These are phyloP conservation scores for Pseudococcus longispinus DNA, from an alignment of 2,888 invertebrate genomes.

Conservation along the genomic window DNA sequence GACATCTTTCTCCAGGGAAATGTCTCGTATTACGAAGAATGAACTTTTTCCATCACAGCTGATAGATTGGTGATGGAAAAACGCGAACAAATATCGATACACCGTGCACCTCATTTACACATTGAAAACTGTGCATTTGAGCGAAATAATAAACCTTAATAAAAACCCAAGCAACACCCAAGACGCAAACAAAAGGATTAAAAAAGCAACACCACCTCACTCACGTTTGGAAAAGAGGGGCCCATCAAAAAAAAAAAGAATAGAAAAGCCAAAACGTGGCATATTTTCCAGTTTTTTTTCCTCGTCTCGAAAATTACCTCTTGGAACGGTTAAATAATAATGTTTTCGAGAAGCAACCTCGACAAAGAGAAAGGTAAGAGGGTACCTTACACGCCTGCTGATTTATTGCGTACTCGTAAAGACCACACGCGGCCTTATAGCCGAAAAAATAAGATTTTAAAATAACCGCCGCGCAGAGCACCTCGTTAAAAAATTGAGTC, in stretches of 20 bases:
- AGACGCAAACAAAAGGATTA: background rate
- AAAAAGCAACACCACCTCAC: background rate
- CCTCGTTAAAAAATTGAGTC: background rate
- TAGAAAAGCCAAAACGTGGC: background rate
- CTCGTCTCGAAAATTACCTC: background rate
- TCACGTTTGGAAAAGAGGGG: no score
- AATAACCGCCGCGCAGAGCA: background rate
- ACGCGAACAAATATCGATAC: background rate
- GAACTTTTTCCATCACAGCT: background rate
- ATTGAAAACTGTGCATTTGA: background rate
- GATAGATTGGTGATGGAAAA: background rate
- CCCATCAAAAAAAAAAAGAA: no score
- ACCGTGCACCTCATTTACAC: background rate
- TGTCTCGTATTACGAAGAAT: background rate
- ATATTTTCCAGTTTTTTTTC: background rate
- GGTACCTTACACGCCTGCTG: background rate
- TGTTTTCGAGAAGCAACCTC: background rate
- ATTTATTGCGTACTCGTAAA: constrained; percentile 20
- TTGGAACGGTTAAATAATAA: background rate
- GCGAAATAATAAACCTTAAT: constrained; percentile 10
- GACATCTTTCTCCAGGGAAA: background rate
- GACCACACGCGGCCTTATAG: background rate
- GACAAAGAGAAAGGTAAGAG: background rate
- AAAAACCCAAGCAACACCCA: background rate
- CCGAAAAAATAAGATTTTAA: constrained; percentile 13